These are phyloP conservation scores for Cephus cinctus DNA, from an alignment of 1,140 invertebrate species.

Conservation along the genomic window DNA sequence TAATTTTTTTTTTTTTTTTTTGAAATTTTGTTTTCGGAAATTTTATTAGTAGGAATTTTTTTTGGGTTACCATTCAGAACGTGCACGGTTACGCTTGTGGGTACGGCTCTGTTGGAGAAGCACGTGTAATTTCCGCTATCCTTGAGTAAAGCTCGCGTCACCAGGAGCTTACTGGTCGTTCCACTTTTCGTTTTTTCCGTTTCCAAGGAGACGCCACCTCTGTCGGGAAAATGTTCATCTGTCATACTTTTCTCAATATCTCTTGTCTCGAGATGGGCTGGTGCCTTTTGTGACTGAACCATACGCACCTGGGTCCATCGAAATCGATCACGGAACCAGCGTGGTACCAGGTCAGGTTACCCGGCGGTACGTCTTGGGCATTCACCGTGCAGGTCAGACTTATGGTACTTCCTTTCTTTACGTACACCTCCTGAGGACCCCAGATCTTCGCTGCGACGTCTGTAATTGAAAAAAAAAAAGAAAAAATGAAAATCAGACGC, in stretches of 20 bases:
- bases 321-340: slow-evolving; percentile 77
- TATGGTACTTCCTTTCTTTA: slow-evolving; percentile 86
- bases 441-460: slow-evolving; percentile 81
- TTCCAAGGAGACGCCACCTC: slow-evolving; percentile 83
- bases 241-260: no score
- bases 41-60: no score
- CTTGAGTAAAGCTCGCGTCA: slow-evolving; percentile 76
- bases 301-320: slow-evolving; percentile 68
- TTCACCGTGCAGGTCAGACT: slow-evolving; percentile 83
- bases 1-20: no score
- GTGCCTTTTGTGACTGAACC: no score
- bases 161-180: slow-evolving; percentile 82
- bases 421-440: slow-evolving; percentile 78
- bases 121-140: slow-evolving; percentile 90
- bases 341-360: slow-evolving; percentile 75
- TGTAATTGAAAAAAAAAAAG: slow-evolving; percentile 49
- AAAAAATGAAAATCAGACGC: slow-evolving; percentile 1
- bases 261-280: no score
- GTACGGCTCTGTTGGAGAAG: slow-evolving; percentile 79
- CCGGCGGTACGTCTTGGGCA: slow-evolving; percentile 77
- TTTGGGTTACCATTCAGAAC: slow-evolving; percentile 88
- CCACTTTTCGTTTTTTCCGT: slow-evolving; percentile 85
- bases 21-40: no score
- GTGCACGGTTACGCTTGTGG: slow-evolving; percentile 81
- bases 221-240: no score